Evolutionary conservation across 1,140 invertebrate genomes (phyloP).

Genomic region (Drosophila lowei): DNA sequence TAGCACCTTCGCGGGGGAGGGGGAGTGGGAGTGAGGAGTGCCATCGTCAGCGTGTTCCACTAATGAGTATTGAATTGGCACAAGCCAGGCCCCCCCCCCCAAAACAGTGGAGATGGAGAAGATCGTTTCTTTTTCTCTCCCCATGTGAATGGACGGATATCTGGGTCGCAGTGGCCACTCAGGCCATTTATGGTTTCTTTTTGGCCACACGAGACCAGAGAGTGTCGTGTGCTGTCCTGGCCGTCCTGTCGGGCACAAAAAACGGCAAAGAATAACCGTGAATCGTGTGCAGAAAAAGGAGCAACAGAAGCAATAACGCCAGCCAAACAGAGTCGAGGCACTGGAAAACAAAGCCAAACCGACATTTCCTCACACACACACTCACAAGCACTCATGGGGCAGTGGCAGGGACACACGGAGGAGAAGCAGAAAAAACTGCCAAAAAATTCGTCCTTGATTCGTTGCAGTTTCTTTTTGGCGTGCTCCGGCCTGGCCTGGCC

Average conservation of each 20-base stretch:
- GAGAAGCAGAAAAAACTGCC: slow-evolving; percentile 64
- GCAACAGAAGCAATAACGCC: slow-evolving; percentile 18
- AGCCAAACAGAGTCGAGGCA: slow-evolving; percentile 15
- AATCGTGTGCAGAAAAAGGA: slow-evolving; percentile 38
- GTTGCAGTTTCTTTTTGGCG: slow-evolving; percentile 80
- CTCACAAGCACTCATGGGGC: slow-evolving; percentile 17
- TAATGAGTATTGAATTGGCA: slow-evolving; percentile 40
- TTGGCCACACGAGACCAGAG: slow-evolving; percentile 14
- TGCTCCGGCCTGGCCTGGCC: background rate
- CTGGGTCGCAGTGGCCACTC: slow-evolving; percentile 21
- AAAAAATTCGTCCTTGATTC: slow-evolving; percentile 83
- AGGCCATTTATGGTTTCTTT: slow-evolving; percentile 26
- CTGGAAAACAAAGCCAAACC: slow-evolving; percentile 50
- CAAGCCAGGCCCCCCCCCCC: background rate
- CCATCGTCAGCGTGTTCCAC: background rate
- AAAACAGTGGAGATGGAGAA: background rate
- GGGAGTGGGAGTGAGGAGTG: background rate
- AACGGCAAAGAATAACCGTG: slow-evolving; percentile 34
- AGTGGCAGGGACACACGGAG: slow-evolving; percentile 9
- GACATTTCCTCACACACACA: slow-evolving; percentile 18
- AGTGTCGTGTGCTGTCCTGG: slow-evolving; percentile 2
- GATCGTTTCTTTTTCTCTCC: background rate
- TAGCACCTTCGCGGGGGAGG: slow-evolving; percentile 17
- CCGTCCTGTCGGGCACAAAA: slow-evolving; percentile 16
- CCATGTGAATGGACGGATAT: slow-evolving; percentile 4